These are phyloP conservation scores for Callopanchax toddi DNA, from an alignment of 2,113 vertebrate genomes.

Conservation along the genomic window DNA sequence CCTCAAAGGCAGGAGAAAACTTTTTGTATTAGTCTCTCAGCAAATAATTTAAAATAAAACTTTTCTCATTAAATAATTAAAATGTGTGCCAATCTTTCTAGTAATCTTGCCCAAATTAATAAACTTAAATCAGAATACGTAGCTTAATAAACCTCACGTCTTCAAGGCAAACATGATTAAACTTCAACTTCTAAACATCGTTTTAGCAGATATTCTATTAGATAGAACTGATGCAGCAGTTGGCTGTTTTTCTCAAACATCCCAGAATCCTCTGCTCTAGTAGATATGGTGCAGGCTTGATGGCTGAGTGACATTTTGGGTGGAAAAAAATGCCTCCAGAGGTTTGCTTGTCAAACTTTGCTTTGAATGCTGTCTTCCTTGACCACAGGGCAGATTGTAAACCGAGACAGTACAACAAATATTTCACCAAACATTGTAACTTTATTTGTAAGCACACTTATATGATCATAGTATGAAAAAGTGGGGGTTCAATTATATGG, in stretches of 20 bases:
- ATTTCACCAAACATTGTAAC: conserved; percentile 14
- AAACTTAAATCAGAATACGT: background rate
- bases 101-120: too few relatives aligned
- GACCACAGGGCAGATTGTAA: conserved; percentile 5
- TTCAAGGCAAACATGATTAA: background rate
- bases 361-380: conserved; percentile 25
- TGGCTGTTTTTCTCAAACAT: background rate
- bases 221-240: background rate
- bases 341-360: conserved; percentile 18
- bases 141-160: background rate
- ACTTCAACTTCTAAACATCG: background rate
- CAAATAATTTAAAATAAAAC: too few relatives aligned
- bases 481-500: conserved; percentile 44
- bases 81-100: background rate
- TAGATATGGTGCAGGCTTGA: background rate
- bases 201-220: background rate
- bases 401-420: conserved; percentile 14
- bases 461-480: conserved; percentile 30
- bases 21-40: too few relatives aligned
- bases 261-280: background rate
- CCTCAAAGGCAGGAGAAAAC: too few relatives aligned
- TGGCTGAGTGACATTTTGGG: conserved; percentile 24
- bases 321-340: conserved; percentile 3
- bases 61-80: background rate
- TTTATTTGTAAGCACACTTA: conserved; percentile 36